A percentile compares a stretch with the other conserved stretches of the same genome.
These are phyloP conservation scores for Heliconius cydno DNA, from an alignment of 2,888 invertebrate species.

Conservation along the genomic window DNA sequence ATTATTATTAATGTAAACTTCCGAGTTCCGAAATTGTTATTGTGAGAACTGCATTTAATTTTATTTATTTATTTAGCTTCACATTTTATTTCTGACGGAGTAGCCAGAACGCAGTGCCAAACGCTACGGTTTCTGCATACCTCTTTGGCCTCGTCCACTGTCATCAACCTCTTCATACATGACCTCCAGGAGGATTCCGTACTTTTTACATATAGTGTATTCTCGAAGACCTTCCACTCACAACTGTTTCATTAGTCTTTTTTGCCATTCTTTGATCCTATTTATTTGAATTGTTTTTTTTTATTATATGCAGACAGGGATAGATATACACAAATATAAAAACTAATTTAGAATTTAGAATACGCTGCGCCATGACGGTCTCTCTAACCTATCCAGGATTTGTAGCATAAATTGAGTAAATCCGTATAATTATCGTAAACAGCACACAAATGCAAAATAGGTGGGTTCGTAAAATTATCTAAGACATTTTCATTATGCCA, in stretches of 20 bases:
- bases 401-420: background rate
- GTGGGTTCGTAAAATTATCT: background rate
- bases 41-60: background rate
- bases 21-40: too few relatives aligned
- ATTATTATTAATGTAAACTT: too few relatives aligned
- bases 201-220: background rate
- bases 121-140: background rate
- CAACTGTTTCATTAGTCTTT: too few relatives aligned
- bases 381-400: too few relatives aligned
- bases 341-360: too few relatives aligned
- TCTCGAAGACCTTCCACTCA: background rate
- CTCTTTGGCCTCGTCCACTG: background rate
- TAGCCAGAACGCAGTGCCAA: background rate
- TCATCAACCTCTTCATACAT: background rate
- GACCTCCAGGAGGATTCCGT: background rate
- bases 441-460: background rate
- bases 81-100: background rate
- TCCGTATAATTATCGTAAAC: background rate
- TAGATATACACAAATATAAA: too few relatives aligned
- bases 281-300: too few relatives aligned
- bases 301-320: too few relatives aligned
- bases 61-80: background rate
- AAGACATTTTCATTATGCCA: slow-evolving; percentile 6
- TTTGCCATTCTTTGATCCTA: too few relatives aligned
- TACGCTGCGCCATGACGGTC: background rate